Evolutionary conservation across 2,113 vertebrate genomes (phyloP).

Genomic region (Cettia cetti): DNA sequence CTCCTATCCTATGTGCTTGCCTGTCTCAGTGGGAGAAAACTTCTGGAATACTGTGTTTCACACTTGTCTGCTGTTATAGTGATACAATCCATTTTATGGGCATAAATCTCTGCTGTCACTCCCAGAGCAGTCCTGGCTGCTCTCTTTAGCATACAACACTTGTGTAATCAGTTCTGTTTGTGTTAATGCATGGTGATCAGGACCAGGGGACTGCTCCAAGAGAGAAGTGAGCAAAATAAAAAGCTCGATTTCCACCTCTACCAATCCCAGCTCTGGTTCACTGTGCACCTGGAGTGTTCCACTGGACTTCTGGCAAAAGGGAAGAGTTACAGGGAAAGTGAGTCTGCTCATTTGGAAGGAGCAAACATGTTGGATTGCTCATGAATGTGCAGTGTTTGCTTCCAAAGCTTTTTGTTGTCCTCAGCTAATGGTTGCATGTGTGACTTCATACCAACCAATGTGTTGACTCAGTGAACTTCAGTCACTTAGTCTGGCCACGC

Average conservation of each 20-base stretch:
- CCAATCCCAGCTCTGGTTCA: neutral
- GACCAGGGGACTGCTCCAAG: neutral
- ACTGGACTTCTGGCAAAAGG: neutral
- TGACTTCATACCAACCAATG: neutral
- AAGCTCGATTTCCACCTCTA: neutral
- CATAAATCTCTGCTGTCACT: neutral
- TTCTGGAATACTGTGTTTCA: neutral
- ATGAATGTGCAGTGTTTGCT: neutral
- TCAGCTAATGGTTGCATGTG: neutral
- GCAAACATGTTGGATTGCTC: neutral
- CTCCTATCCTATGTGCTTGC: neutral
- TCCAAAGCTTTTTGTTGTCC: neutral
- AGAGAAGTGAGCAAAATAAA: neutral
- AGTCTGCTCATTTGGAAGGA: neutral
- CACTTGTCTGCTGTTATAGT: neutral
- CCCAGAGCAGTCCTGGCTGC: neutral
- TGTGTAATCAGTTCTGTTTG: neutral
- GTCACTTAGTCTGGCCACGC: neutral
- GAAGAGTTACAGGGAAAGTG: neutral
- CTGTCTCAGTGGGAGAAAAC: neutral
- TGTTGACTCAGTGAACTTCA: neutral
- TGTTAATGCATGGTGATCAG: neutral
- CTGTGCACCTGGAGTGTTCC: neutral
- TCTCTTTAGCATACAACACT: neutral
- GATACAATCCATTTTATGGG: neutral